Percentiles rank a stretch among this genome's conserved stretches.
phyloP scores from a whole-genome alignment of 2,888 invertebrate genomes.

The Ornithoptera priamus region DNA sequence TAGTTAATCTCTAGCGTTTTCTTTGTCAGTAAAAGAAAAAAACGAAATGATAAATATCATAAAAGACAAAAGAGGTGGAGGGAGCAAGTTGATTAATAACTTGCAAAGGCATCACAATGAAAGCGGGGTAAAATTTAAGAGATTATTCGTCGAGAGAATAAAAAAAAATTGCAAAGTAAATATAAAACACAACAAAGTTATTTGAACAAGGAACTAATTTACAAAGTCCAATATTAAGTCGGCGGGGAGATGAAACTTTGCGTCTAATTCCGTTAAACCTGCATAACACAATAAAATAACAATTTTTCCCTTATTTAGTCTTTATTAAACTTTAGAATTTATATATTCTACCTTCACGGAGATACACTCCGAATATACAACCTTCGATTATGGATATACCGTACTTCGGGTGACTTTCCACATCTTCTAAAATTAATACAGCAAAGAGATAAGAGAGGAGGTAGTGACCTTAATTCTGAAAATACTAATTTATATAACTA shows the following conservation, averaged over 20 bases:
- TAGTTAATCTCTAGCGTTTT: slow-evolving; percentile 13
- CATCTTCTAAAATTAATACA: too few species aligned
- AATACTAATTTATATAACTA: too few species aligned
- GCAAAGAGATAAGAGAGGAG: too few species aligned
- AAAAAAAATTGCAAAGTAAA: slow-evolving; percentile 32
- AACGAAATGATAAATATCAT: slow-evolving; percentile 23
- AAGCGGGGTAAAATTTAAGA: slow-evolving; percentile 26
- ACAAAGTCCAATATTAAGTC: slow-evolving; percentile 35
- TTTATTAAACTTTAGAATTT: background rate
- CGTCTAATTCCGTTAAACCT: slow-evolving; percentile 27
- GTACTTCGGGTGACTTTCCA: too few species aligned
- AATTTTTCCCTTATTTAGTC: slow-evolving; percentile 27
- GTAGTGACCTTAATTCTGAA: too few species aligned
- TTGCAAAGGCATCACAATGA: slow-evolving; percentile 25
- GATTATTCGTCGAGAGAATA: slow-evolving; percentile 19
- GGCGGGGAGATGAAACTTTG: slow-evolving; percentile 30
- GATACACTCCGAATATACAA: too few species aligned
- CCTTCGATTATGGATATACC: too few species aligned
- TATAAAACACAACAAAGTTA: slow-evolving; percentile 34
- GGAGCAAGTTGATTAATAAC: slow-evolving; percentile 27
- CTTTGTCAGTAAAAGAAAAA: slow-evolving; percentile 12
- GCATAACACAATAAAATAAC: slow-evolving; percentile 29
- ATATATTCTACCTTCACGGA: background rate
- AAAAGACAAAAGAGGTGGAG: slow-evolving; percentile 19
- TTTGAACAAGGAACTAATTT: slow-evolving; percentile 38